Evolutionary conservation across 1,140 invertebrate genomes (phyloP).

Genomic region (Euura saliciscinereae): DNA sequence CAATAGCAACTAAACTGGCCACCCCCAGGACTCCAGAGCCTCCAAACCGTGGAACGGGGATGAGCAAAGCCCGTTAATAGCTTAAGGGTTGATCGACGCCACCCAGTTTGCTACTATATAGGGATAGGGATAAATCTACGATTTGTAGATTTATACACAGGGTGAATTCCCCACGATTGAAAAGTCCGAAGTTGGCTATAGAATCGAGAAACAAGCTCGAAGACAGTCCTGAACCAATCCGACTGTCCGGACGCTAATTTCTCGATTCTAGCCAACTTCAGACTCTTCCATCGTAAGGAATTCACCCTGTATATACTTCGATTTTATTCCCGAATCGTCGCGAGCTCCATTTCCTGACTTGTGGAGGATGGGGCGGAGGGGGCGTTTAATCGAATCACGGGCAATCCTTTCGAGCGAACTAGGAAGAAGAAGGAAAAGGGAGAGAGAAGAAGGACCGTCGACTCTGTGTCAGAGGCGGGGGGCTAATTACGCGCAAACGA

Average conservation of each 20-base stretch:
- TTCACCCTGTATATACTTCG: neutral
- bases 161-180: too few relatives aligned
- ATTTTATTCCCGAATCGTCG: conserved; percentile 3
- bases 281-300: too few relatives aligned
- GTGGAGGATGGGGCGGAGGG: neutral
- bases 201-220: too few relatives aligned
- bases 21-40: too few relatives aligned
- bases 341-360: neutral
- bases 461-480: neutral
- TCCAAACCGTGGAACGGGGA: neutral
- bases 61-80: conserved; percentile 5
- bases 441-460: neutral
- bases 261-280: too few relatives aligned
- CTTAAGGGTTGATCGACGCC: conserved; percentile 11
- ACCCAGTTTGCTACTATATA: neutral
- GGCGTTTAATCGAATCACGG: conserved; percentile 12
- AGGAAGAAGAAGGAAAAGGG: neutral
- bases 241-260: too few relatives aligned
- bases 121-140: too few relatives aligned
- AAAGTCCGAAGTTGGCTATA: too few relatives aligned
- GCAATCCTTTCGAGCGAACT: neutral
- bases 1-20: neutral
- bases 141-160: too few relatives aligned
- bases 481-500: conserved; percentile 13
- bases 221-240: too few relatives aligned